Base-by-base conservation (phyloP, 2,113 vertebrate genomes). In the Ardeotis arabs region DNA sequence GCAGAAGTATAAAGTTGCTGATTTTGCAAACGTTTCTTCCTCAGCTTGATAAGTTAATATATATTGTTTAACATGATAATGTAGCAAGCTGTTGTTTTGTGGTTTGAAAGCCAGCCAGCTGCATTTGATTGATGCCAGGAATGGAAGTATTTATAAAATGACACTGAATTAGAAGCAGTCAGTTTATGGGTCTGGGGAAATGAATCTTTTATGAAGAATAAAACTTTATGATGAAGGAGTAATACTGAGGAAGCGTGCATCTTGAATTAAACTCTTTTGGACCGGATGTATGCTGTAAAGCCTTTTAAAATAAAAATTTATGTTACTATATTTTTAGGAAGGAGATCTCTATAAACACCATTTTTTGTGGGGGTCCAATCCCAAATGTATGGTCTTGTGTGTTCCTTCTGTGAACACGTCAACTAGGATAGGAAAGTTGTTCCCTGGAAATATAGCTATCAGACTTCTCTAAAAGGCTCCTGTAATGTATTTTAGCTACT, bases 131-230 rank as follows among this genome's bases (percentile, higher is more conserved):
- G 97, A 98, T 97, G 97, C 83, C 68, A 73, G 95, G 90, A 86
- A 93, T 97, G 96, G 93, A 96, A 97, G 97, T 82, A 95, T 98
- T 98, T 98, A 97, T 96, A 94, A 97, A 98, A 97, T 82, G 94
- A 95, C 97, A 90, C 91, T 79, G 96, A 98, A 97, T 97, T 97
- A 97, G 96, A 95, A 92, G 79, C 52, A 97, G 97, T 89, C 59
- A 39, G 93, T 97, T 98, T 98, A 97, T 76, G 96, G 95, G 96
- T 81, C 88, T 89, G 87, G 94, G 97, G 94, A 98, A 98, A 97
- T 96, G 95, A 97, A 97, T 97, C 84, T 98, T 98, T 98, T 95
- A 98, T 96, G 97, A 97, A 97, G 97, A 98, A 97, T 97, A 97
- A 98, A 98, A 97, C 90, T 97, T 97, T 84, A 87, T 94, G 97